phyloP scores from a whole-genome alignment of 2,888 invertebrate genomes.

The Chymomyza procnemis region DNA sequence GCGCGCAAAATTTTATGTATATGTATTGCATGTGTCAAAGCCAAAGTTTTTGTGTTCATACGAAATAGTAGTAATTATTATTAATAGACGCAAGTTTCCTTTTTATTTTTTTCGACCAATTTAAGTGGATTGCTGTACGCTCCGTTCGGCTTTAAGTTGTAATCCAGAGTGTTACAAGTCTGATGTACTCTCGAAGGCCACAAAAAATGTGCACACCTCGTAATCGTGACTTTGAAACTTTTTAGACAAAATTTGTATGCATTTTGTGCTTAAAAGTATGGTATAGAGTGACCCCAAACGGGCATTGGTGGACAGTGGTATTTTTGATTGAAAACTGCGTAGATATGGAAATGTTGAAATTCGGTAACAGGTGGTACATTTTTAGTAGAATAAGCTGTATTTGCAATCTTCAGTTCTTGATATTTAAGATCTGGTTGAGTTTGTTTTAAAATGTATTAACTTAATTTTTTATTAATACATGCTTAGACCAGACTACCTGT shows the following conservation, averaged over 20 bases:
- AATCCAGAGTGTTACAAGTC: background rate
- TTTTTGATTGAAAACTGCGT: background rate
- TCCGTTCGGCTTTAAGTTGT: background rate
- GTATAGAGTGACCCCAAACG: background rate
- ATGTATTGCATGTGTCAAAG: background rate
- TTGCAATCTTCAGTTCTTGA: too few relatives aligned
- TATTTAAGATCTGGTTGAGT: too few relatives aligned
- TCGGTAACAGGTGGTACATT: background rate
- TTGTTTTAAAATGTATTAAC: too few relatives aligned
- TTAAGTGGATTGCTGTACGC: background rate
- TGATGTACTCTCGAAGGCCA: background rate
- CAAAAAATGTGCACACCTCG: background rate
- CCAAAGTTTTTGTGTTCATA: background rate
- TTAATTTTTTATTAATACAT: too few relatives aligned
- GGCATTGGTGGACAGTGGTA: background rate
- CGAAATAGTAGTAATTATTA: background rate
- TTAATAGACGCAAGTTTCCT: background rate
- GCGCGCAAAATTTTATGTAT: background rate
- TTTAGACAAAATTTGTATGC: constrained; percentile 20
- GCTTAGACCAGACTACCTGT: too few relatives aligned
- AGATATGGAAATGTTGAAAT: too few relatives aligned
- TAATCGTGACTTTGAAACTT: constrained; percentile 35
- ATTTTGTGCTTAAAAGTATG: background rate
- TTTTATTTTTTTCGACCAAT: background rate
- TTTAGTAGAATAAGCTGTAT: too few relatives aligned